phyloP scores from a whole-genome alignment of 2,888 invertebrate genomes.

The Graphium colonna region DNA sequence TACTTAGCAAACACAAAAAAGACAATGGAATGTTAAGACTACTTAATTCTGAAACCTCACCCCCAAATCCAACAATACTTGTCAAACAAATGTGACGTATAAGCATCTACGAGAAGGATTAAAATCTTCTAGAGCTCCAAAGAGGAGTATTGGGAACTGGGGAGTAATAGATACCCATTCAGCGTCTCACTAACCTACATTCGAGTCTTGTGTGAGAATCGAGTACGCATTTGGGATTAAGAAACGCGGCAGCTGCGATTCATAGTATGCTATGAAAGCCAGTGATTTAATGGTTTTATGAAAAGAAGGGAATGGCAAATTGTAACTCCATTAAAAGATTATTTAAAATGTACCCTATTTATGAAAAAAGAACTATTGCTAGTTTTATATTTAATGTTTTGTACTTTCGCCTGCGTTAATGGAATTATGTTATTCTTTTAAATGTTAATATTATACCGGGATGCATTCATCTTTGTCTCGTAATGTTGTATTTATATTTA shows the following conservation, averaged over 20 bases:
- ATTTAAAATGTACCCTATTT: too few species aligned
- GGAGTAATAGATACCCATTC: slow-evolving; percentile 1
- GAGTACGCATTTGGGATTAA: background rate
- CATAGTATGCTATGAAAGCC: too few species aligned
- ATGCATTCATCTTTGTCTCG: too few species aligned
- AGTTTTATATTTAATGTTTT: too few species aligned
- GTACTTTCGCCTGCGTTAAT: too few species aligned
- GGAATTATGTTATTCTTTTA: too few species aligned
- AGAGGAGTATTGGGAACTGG: background rate
- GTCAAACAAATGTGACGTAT: background rate
- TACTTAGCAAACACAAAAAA: too few species aligned
- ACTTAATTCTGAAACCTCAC: background rate
- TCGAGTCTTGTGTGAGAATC: slow-evolving; percentile 5
- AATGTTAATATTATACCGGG: too few species aligned
- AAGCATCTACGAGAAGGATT: background rate
- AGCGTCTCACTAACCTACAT: slow-evolving; percentile 14
- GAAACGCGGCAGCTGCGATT: slow-evolving; percentile 10
- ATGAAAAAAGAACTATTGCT: too few species aligned
- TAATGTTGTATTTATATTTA: too few species aligned
- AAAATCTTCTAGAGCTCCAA: background rate
- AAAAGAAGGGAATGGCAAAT: background rate
- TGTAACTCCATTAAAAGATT: too few species aligned
- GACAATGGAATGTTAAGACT: too few species aligned
- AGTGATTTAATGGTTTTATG: background rate
- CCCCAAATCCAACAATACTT: background rate